Base-by-base conservation (phyloP, 1,140 invertebrate species). In the Trichogramma pretiosum region DNA sequence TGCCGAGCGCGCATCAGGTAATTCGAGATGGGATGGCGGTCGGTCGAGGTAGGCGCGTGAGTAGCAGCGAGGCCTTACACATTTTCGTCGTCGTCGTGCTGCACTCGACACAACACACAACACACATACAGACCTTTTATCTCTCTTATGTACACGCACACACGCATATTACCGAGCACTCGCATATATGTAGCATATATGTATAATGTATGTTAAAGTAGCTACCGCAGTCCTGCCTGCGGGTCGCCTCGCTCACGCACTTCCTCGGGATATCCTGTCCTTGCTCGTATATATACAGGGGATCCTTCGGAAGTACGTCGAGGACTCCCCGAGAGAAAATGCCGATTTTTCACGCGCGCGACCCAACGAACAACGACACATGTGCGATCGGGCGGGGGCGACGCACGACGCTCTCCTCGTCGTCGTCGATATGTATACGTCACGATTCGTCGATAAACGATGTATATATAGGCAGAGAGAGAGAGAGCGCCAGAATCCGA, bases 1-100 rank as follows among this genome's bases (percentile, higher is more conserved):
- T 46, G 48, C 53, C 56, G 61, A 59, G 56, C 58, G 61, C 53
- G 45, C 54, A 65, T 65, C 65, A 68, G 65, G 66, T 61, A n/a
- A n/a, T n/a, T n/a, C n/a, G n/a, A n/a, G n/a, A n/a, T n/a, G n/a
- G n/a, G n/a, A n/a, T n/a, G n/a, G n/a, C n/a, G n/a, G n/a, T n/a
- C n/a, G n/a, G n/a, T n/a, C n/a, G n/a, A n/a, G n/a, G n/a, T n/a
- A n/a, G n/a, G n/a, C n/a, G n/a, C n/a, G n/a, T n/a, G n/a, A n/a
- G n/a, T n/a, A n/a, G n/a, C n/a, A n/a, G n/a, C 53, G 64, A 67
- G 57, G 54, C 66, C 64, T 56, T 55, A 53, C 16, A 36, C 22
- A 21, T 8, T n/a, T n/a, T n/a, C n/a, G n/a, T n/a, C n/a, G n/a
- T n/a, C n/a, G n/a, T n/a, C n/a, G n/a, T n/a, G n/a, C n/a, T n/a